phyloP scores from a whole-genome alignment of 2,888 invertebrate species.

The Trissoscelio sp. region DNA sequence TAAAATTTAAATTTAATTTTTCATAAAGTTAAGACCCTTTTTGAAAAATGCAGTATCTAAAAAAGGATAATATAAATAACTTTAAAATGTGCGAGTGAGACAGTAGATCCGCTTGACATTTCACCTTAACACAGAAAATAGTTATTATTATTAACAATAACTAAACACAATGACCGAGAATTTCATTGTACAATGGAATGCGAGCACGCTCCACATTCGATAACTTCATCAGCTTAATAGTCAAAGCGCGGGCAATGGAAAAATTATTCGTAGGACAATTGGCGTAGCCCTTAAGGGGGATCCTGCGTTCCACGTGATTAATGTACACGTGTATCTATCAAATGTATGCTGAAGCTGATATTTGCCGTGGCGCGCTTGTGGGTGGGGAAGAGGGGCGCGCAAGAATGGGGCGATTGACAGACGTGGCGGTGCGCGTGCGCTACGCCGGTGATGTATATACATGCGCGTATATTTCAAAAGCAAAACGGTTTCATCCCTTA shows the following conservation, averaged over 20 bases:
- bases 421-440: conserved; percentile 14
- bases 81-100: too few relatives aligned
- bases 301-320: conserved; percentile 37
- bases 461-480: conserved; percentile 71
- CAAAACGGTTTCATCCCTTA: conserved; percentile 81
- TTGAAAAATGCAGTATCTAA: too few relatives aligned
- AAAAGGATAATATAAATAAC: too few relatives aligned
- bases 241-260: not conserved
- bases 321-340: conserved; percentile 45
- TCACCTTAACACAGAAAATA: too few relatives aligned
- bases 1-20: too few relatives aligned
- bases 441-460: conserved; percentile 24
- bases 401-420: conserved; percentile 41
- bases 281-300: not conserved
- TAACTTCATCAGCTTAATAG: conserved; percentile 21
- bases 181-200: too few relatives aligned
- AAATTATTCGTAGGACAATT: conserved; percentile 3
- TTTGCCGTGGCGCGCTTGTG: not conserved
- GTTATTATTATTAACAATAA: too few relatives aligned
- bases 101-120: too few relatives aligned
- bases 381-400: not conserved
- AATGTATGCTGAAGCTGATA: conserved; percentile 16
- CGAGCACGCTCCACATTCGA: not conserved
- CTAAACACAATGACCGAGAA: too few relatives aligned
- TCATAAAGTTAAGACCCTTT: too few relatives aligned